A percentile compares a stretch with the other conserved stretches of the same genome.
Evolutionary conservation across 2,888 invertebrate species (phyloP).

Genomic region (Sesia bembeciformis): DNA sequence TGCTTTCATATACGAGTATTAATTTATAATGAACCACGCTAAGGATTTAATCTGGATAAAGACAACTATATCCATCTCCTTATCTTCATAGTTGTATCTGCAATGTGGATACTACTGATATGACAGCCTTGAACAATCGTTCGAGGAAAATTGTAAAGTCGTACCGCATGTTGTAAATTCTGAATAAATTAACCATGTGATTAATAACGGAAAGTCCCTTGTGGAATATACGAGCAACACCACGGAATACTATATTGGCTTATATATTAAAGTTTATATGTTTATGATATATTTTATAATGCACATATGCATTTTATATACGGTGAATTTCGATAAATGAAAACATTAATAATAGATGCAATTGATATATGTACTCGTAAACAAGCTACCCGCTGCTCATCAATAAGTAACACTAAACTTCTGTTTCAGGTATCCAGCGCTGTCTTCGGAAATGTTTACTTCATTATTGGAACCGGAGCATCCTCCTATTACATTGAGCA

Average conservation of each 20-base stretch:
- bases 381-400: too few species aligned
- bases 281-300: neutral
- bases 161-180: conserved; percentile 27
- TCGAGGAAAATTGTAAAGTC: conserved; percentile 11
- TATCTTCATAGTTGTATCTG: too few species aligned
- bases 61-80: too few species aligned
- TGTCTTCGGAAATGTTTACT: conserved; percentile 88
- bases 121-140: conserved; percentile 19
- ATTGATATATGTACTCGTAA: too few species aligned
- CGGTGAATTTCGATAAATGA: too few species aligned
- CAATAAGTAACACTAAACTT: too few species aligned
- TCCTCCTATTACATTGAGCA: conserved; percentile 78
- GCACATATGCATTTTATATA: neutral
- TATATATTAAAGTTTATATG: neutral
- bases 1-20: too few species aligned
- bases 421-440: conserved; percentile 75
- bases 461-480: conserved; percentile 79
- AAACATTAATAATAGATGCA: too few species aligned
- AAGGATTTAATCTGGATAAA: too few species aligned
- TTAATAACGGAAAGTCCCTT: conserved; percentile 52
- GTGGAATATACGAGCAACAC: conserved; percentile 1
- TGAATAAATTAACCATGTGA: conserved; percentile 55
- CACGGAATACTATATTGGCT: neutral
- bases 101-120: neutral
- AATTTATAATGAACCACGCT: too few species aligned